Percentiles rank a stretch among this genome's conserved stretches.
These are phyloP conservation scores for Thecocarcelia acutangulata DNA, from an alignment of 2,888 invertebrate genomes.

Conservation along the genomic window DNA sequence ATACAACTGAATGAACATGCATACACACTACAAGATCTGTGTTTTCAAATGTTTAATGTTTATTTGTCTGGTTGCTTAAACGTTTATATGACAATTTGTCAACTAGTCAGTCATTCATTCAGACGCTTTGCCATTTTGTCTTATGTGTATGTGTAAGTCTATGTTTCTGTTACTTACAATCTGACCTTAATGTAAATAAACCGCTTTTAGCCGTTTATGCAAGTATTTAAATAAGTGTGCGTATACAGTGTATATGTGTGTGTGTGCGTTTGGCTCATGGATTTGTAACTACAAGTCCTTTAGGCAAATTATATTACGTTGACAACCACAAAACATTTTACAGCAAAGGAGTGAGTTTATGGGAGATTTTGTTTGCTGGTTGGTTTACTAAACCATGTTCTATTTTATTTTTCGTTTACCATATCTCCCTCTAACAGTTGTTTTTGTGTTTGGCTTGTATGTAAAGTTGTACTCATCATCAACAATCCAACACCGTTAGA, in stretches of 20 bases:
- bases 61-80: slow-evolving; percentile 50
- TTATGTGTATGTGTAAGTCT: not conserved
- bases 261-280: slow-evolving; percentile 16
- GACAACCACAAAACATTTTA: slow-evolving; percentile 56
- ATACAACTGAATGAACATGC: slow-evolving; percentile 1
- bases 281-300: slow-evolving; percentile 54
- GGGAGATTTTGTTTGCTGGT: slow-evolving; percentile 44
- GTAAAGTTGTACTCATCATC: slow-evolving; percentile 29
- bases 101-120: slow-evolving; percentile 4
- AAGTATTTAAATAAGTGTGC: slow-evolving; percentile 1
- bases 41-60: slow-evolving; percentile 26
- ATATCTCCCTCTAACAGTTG: slow-evolving; percentile 30
- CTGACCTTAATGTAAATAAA: slow-evolving; percentile 64
- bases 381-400: slow-evolving; percentile 5
- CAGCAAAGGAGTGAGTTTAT: slow-evolving; percentile 28
- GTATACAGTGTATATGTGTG: not conserved
- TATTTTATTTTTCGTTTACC: slow-evolving; percentile 15
- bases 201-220: slow-evolving; percentile 44
- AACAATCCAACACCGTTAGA: slow-evolving; percentile 52
- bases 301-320: slow-evolving; percentile 65
- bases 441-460: not conserved
- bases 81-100: slow-evolving; percentile 60
- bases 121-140: not conserved
- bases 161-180: slow-evolving; percentile 61
- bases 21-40: not conserved